These are phyloP conservation scores for Sinhomidia bicolor DNA, from an alignment of 2,888 invertebrate species.

Conservation along the genomic window DNA sequence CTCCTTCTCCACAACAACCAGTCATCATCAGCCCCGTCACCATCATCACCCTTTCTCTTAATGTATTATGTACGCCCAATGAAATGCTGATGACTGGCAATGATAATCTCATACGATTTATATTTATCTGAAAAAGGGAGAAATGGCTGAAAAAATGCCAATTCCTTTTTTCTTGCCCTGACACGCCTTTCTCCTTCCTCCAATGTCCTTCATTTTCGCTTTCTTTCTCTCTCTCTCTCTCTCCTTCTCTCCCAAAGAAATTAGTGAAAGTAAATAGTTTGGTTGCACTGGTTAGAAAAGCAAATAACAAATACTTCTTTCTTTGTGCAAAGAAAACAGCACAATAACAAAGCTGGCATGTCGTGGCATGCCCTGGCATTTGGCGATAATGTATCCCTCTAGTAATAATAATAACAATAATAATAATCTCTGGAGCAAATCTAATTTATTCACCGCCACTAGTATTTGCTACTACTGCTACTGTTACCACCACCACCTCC, in stretches of 20 bases:
- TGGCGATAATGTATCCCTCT: not conserved
- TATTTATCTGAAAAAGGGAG: slow-evolving; percentile 14
- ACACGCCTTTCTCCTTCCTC: not conserved
- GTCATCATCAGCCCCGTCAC: not conserved
- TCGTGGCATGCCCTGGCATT: slow-evolving; percentile 28
- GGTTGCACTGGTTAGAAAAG: not conserved
- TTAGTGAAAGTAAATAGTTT: not conserved
- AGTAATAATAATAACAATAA: slow-evolving; percentile 33
- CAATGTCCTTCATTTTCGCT: slow-evolving; percentile 10
- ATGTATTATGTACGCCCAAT: not conserved
- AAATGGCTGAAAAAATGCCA: not conserved
- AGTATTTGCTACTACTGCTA: not conserved
- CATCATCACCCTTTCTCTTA: not conserved
- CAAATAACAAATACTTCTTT: not conserved
- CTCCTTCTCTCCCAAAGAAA: not conserved
- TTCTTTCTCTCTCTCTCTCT: not conserved
- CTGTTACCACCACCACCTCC: not conserved
- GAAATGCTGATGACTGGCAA: slow-evolving; percentile 29
- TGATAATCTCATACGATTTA: slow-evolving; percentile 24
- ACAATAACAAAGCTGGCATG: slow-evolving; percentile 13
- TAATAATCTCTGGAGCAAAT: slow-evolving; percentile 37
- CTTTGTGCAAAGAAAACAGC: too few relatives aligned
- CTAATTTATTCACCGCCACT: slow-evolving; percentile 6
- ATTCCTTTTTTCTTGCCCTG: not conserved
- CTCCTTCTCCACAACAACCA: not conserved